Evolutionary conservation across 2,113 vertebrate genomes (phyloP).

Genomic region (Nesoenas mayeri): DNA sequence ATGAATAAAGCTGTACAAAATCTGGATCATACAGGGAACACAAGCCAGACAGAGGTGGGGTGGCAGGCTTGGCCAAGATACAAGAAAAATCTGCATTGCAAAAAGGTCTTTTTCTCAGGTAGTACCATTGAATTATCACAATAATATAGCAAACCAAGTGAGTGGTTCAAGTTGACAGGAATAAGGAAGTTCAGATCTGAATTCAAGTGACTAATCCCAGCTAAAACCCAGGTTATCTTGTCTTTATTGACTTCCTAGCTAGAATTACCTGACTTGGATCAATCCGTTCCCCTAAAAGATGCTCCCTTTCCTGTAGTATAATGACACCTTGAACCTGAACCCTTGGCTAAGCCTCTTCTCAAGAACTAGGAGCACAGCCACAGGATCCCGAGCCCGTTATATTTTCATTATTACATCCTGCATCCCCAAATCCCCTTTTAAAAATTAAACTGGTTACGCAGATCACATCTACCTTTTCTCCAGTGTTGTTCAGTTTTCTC

Average conservation of each 20-base stretch:
- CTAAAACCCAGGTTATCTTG: background rate
- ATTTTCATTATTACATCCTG: background rate
- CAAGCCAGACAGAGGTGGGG: background rate
- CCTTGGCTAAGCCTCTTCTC: background rate
- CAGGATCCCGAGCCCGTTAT: accelerated
- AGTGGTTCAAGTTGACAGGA: background rate
- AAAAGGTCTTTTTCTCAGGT: background rate
- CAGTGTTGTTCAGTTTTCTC: background rate
- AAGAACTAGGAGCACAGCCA: background rate
- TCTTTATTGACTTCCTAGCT: background rate
- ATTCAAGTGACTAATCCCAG: background rate
- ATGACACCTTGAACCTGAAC: background rate
- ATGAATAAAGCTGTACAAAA: background rate
- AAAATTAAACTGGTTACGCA: background rate
- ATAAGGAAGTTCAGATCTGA: background rate
- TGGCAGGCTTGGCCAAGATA: background rate
- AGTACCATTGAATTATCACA: background rate
- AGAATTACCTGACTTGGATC: background rate
- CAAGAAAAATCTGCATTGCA: background rate
- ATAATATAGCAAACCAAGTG: background rate
- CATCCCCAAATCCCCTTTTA: background rate
- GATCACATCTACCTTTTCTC: background rate
- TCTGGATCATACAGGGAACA: background rate
- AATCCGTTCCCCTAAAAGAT: background rate
- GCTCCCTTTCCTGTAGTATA: background rate